A percentile compares a stretch with the other conserved stretches of the same genome.
phyloP scores from a whole-genome alignment of 1,140 invertebrate genomes.

The Thaumatotibia leucotreta region DNA sequence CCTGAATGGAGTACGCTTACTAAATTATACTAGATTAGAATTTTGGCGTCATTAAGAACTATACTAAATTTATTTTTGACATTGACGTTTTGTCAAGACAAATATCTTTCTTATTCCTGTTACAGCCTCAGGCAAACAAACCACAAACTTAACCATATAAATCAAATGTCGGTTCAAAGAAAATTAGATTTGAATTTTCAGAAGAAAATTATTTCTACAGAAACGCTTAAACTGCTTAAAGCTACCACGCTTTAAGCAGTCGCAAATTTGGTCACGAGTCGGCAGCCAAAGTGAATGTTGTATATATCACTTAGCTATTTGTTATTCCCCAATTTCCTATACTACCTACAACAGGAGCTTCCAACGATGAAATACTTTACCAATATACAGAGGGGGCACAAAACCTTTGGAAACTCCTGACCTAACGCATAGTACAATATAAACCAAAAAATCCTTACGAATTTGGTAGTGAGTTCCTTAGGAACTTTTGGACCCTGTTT shows the following conservation, averaged over 20 bases:
- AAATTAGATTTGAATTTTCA: too few relatives aligned
- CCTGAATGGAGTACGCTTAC: conserved; percentile 13
- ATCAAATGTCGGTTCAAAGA: too few relatives aligned
- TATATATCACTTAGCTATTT: not conserved
- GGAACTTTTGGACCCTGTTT: not conserved
- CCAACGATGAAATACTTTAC: not conserved
- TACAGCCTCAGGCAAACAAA: not conserved
- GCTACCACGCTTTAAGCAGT: too few relatives aligned
- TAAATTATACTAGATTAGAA: conserved; percentile 9
- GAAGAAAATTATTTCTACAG: too few relatives aligned
- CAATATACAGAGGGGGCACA: not conserved
- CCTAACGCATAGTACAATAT: not conserved
- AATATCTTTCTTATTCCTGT: not conserved
- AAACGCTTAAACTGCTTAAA: too few relatives aligned
- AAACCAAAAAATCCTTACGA: not conserved
- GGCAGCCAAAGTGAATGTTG: not conserved
- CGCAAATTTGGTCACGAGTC: not conserved
- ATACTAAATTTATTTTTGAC: not conserved
- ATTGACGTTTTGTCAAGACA: not conserved
- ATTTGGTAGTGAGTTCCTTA: not conserved
- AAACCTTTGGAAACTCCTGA: not conserved
- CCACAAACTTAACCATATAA: not conserved
- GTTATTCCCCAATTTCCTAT: not conserved
- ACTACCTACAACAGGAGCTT: not conserved
- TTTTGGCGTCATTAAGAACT: not conserved